Evolutionary conservation across 2,888 invertebrate species (phyloP).

Genomic region (Drosophila tanythrix): DNA sequence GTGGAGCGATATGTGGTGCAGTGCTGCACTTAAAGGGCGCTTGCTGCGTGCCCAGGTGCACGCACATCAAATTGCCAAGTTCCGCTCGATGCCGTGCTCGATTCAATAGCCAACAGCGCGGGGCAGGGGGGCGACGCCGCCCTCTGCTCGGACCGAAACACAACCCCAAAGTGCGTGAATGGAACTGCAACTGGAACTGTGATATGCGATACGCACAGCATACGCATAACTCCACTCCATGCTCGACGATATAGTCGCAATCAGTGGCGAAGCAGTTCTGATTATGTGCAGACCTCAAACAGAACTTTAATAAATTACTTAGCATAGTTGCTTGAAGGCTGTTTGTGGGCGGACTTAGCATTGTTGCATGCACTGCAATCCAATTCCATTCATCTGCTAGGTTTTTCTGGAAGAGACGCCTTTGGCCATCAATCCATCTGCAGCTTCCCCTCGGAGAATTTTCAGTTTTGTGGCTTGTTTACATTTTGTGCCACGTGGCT

Average conservation of each 20-base stretch:
- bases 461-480: slow-evolving; percentile 66
- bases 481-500: slow-evolving; percentile 72
- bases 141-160: slow-evolving; percentile 16
- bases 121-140: neutral
- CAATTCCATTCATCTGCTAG: neutral
- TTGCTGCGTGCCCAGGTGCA: slow-evolving; percentile 26
- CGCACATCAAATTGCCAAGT: slow-evolving; percentile 19
- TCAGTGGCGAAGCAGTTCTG: too few species aligned
- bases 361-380: neutral
- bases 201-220: neutral
- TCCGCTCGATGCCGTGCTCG: slow-evolving; percentile 10
- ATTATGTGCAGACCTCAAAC: neutral
- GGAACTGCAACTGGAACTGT: neutral
- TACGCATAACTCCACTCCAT: neutral
- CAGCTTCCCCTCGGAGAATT: slow-evolving; percentile 10
- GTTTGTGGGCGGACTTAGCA: neutral
- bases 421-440: neutral
- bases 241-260: neutral
- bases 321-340: neutral
- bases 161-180: slow-evolving; percentile 33
- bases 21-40: slow-evolving; percentile 4
- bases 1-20: neutral
- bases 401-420: neutral
- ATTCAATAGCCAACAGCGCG: slow-evolving; percentile 14
- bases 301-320: neutral